Evolutionary conservation across 2,797 vertebrate genomes (phyloP), one percentile per base, ranked within the genome.

Genomic region (Acanthurus leucopareius): DNA sequence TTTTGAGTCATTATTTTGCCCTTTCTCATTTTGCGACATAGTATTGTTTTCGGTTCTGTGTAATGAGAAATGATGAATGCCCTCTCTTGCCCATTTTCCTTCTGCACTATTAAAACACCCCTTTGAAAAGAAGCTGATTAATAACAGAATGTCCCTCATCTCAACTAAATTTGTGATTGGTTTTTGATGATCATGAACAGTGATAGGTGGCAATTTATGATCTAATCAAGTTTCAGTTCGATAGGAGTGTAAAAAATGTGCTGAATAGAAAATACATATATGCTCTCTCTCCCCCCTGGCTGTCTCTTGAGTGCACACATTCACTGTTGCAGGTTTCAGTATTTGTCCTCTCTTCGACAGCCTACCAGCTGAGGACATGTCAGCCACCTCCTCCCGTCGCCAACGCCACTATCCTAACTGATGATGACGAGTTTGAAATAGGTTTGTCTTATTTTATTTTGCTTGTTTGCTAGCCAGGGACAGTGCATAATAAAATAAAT

Each of bases 341-440:
- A 19, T 86, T 73, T 89, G 38, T 86, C 59, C 28, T 86, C 61
- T 86, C 88, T 7, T 72, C 90, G 77, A 67, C 89, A 99, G 98
- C 97, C 4, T 99, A 98, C 91, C 98, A 98, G 60, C 96, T 99
- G 75, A 95, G 97, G 85, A 95, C 97, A 45, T 99, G 98, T 94
- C 97, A 98, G 47, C 94, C 96, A 66, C 98, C 97, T 47, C 89
- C 95, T 69, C 91, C 92, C 3, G 94, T 98, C 49, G 93, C 96
- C 86, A 99, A 99, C 74, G 97, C 97, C 68, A 97, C 98, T 69
- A 93, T 97, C 91, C 93, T 99, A 85, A 96, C 95, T 11, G 97
- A 99, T 86, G 97, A 98, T 85, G 96, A 97, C 66, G 96, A 97
- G 94, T 98, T 98, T 63, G 97, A 99, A 96, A 99, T 99, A 95